phyloP scores from a whole-genome alignment of 2,888 invertebrate species.

The Chalcis sispes region DNA sequence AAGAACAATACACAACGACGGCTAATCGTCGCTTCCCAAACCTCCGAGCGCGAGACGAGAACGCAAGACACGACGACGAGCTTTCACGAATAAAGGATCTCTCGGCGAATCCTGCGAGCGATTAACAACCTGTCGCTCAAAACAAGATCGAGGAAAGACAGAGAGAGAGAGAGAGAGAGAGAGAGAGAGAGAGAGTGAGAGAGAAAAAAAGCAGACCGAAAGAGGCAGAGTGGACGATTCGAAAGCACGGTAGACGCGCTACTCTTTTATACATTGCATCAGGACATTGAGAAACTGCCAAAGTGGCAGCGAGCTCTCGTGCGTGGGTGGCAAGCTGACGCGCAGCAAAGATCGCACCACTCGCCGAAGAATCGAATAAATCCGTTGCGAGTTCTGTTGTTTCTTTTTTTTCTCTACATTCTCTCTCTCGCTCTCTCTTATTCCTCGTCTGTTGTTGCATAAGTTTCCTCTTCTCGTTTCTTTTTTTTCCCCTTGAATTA shows the following conservation, averaged over 20 bases:
- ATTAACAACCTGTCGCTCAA: not conserved
- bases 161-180: not conserved
- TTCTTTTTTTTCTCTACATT: not conserved
- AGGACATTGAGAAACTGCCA: constrained; percentile 51
- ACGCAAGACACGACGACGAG: not conserved
- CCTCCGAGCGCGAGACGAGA: not conserved
- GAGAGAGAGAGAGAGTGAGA: not conserved
- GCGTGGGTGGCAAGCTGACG: constrained; percentile 32
- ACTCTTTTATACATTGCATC: constrained; percentile 39
- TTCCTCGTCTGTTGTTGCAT: not conserved
- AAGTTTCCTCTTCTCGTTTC: constrained; percentile 10
- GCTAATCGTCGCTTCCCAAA: constrained; percentile 22
- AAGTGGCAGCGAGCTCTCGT: constrained; percentile 5
- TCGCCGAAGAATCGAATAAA: constrained; percentile 24
- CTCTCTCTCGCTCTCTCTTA: constrained; percentile 6
- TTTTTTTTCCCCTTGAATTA: constrained; percentile 24
- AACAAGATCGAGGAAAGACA: not conserved
- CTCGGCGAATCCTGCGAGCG: constrained; percentile 3
- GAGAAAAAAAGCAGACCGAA: too few relatives aligned
- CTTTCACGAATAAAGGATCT: not conserved
- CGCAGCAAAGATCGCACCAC: not conserved
- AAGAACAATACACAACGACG: not conserved
- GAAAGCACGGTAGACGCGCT: constrained; percentile 28
- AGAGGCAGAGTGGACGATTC: constrained; percentile 1
- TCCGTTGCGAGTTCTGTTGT: constrained; percentile 16